These are phyloP conservation scores for Genyomyrus donnyi DNA, from an alignment of 2,113 vertebrate species.

Conservation along the genomic window DNA sequence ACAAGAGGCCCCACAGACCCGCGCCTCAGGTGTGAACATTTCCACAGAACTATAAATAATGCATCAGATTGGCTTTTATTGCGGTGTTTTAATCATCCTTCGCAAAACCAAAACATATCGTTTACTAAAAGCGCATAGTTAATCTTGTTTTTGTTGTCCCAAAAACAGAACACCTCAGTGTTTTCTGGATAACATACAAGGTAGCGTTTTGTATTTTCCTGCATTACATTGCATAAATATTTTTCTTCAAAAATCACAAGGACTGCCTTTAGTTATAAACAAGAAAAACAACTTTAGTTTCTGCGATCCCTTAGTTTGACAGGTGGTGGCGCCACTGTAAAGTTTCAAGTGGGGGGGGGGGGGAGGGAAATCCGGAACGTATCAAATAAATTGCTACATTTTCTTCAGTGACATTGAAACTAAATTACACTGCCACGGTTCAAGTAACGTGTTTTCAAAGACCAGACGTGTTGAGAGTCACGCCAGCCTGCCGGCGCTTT, in stretches of 20 bases:
- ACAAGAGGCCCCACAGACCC: background rate
- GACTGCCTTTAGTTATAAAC: background rate
- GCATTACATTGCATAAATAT: background rate
- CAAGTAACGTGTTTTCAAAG: background rate
- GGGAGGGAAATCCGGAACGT: background rate
- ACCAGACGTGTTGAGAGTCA: background rate
- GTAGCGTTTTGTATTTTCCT: background rate
- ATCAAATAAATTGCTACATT: conserved; percentile 11
- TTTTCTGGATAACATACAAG: background rate
- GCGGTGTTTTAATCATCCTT: background rate
- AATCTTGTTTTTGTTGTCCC: background rate
- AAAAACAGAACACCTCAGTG: background rate
- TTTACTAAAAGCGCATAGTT: background rate
- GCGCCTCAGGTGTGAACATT: background rate
- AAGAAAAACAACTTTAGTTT: conserved; percentile 28
- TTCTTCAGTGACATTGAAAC: conserved; percentile 8
- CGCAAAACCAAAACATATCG: background rate
- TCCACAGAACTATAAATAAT: background rate
- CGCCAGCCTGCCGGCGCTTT: background rate
- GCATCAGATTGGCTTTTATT: background rate
- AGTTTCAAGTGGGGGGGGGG: conserved; percentile 23
- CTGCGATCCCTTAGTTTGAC: conserved; percentile 44
- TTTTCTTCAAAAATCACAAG: background rate
- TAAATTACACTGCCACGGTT: background rate
- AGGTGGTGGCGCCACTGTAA: conserved; percentile 64